Conservation (phyloP, 2,113 vertebrate genomes). For the Halcyon malimbica region DNA sequence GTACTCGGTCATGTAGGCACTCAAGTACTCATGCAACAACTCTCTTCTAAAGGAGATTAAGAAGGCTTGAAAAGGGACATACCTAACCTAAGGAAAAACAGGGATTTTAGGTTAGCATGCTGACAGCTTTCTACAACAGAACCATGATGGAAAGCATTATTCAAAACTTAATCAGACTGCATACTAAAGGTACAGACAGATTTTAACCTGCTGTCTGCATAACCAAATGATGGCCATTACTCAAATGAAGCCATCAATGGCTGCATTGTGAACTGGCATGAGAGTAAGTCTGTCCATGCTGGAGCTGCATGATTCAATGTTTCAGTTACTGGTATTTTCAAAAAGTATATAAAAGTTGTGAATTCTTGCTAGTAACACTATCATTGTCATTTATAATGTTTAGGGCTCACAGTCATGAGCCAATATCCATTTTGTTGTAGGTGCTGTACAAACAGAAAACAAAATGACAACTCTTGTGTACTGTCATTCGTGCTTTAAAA, state of each 20-base stretch:
- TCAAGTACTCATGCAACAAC: neutral
- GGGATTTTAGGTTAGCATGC: neutral
- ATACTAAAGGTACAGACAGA: neutral
- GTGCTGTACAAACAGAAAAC: neutral
- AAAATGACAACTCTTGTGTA: neutral
- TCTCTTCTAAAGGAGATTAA: neutral
- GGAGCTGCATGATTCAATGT: neutral
- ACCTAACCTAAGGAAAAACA: neutral
- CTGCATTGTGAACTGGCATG: neutral
- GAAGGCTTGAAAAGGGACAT: neutral
- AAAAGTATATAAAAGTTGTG: fast-evolving
- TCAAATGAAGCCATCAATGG: neutral
- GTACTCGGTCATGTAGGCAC: neutral
- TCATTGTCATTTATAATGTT: neutral
- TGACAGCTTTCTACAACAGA: neutral
- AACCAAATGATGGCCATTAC: neutral
- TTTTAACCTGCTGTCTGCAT: neutral
- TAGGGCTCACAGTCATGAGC: neutral
- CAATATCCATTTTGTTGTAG: neutral
- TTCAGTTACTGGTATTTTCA: neutral
- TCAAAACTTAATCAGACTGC: neutral
- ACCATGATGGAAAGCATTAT: neutral
- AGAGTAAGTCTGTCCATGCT: neutral
- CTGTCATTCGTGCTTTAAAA: neutral
- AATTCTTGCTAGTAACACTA: neutral